These are phyloP conservation scores for Lycophotia porphyrea DNA, from an alignment of 2,888 invertebrate genomes.

Conservation along the genomic window DNA sequence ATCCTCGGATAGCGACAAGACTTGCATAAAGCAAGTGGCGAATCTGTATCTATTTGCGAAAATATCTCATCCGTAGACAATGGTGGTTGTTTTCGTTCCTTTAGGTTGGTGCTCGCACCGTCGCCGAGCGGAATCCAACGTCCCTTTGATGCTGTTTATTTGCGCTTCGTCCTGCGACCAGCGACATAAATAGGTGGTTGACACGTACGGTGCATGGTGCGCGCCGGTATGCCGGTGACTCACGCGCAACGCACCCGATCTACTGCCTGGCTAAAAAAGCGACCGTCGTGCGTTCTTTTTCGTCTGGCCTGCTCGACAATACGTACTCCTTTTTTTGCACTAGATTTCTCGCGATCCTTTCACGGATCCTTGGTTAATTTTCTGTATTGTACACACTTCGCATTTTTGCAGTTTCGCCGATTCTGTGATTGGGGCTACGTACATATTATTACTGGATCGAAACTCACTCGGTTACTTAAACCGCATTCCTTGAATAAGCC, in stretches of 20 bases:
- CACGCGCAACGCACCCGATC: constrained; percentile 80
- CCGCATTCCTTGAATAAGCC: constrained; percentile 67
- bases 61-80: constrained; percentile 89
- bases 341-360: constrained; percentile 67
- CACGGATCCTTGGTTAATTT: constrained; percentile 20
- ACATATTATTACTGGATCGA: constrained; percentile 38
- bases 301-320: constrained; percentile 71
- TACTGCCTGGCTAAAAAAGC: constrained; percentile 80
- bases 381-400: background rate
- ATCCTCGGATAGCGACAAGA: constrained; percentile 57
- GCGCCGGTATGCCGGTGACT: constrained; percentile 85
- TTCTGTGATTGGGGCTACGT: constrained; percentile 55
- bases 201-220: constrained; percentile 87
- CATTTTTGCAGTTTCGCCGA: constrained; percentile 9
- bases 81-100: constrained; percentile 86
- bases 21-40: constrained; percentile 57
- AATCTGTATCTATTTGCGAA: constrained; percentile 85
- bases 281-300: constrained; percentile 76
- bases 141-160: constrained; percentile 90
- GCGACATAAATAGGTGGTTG: constrained; percentile 90
- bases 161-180: constrained; percentile 89
- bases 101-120: constrained; percentile 75
- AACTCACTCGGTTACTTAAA: constrained; percentile 62
- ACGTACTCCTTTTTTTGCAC: constrained; percentile 68
- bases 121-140: constrained; percentile 83